Evolutionary conservation across 2,113 vertebrate species (phyloP).

Genomic region (Lonchura striata): DNA sequence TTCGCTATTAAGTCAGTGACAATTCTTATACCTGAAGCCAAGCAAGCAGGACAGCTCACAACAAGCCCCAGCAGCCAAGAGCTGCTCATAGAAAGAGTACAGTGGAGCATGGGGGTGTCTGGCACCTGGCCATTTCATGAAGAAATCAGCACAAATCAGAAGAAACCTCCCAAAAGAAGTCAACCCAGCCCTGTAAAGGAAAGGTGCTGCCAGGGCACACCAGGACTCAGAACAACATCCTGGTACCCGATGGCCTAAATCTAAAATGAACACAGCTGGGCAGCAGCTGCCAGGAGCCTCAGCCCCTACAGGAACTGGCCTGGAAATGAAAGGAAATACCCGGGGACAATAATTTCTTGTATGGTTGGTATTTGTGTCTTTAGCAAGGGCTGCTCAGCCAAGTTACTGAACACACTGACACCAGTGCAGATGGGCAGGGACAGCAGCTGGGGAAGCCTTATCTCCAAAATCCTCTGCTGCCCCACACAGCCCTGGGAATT

Average conservation of each 20-base stretch:
- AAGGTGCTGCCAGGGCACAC: background rate
- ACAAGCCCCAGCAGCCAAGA: background rate
- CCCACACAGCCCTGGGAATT: background rate
- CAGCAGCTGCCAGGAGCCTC: background rate
- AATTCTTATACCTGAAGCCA: background rate
- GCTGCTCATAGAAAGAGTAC: background rate
- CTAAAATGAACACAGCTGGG: background rate
- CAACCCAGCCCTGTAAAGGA: background rate
- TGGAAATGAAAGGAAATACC: background rate
- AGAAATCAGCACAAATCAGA: background rate
- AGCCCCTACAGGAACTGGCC: accelerated
- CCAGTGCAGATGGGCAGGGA: background rate
- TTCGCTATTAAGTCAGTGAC: background rate
- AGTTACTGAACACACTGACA: background rate
- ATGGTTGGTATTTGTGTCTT: background rate
- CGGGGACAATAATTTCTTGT: background rate
- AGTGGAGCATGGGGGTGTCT: background rate
- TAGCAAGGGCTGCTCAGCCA: background rate
- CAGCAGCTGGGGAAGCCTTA: background rate
- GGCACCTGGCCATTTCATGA: background rate
- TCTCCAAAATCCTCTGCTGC: accelerated
- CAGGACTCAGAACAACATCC: background rate
- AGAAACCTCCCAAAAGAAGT: background rate
- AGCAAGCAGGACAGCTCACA: background rate
- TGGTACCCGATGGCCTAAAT: background rate